phyloP scores from a whole-genome alignment of 2,888 invertebrate genomes.

The Caenorhabditis zanzibari region DNA sequence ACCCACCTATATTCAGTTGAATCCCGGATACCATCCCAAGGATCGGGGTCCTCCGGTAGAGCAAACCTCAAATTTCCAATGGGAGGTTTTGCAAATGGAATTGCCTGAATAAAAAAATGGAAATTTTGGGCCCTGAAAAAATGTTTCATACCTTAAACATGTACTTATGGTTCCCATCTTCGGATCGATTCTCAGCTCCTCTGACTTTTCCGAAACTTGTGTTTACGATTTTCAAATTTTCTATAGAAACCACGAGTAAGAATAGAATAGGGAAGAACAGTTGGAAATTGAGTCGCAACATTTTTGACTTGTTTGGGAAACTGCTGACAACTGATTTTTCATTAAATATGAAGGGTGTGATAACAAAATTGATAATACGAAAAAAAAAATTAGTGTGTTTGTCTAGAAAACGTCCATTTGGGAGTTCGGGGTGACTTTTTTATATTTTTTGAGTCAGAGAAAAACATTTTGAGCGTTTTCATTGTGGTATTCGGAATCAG shows the following conservation, averaged over 20 bases:
- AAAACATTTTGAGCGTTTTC: too few relatives aligned
- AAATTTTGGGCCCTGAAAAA: too few relatives aligned
- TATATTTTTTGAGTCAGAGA: too few relatives aligned
- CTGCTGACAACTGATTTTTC: not conserved
- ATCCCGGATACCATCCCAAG: slow-evolving; percentile 34
- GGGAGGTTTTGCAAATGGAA: slow-evolving; percentile 13
- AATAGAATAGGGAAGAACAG: too few relatives aligned
- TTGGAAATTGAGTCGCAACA: not conserved
- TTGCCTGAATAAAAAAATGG: not conserved
- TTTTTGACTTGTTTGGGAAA: not conserved
- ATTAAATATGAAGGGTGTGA: too few relatives aligned
- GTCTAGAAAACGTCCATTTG: too few relatives aligned
- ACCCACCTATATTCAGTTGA: slow-evolving; percentile 18
- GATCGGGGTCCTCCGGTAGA: slow-evolving; percentile 27
- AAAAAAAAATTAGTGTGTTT: too few relatives aligned
- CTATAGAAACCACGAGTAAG: not conserved
- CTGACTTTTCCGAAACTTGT: slow-evolving; percentile 11
- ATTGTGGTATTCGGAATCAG: too few relatives aligned
- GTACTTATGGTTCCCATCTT: slow-evolving; percentile 2
- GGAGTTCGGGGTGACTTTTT: too few relatives aligned
- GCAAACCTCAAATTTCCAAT: slow-evolving; percentile 36
- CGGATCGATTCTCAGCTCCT: not conserved
- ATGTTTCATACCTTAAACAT: not conserved
- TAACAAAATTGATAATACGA: too few relatives aligned
- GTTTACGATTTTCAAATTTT: not conserved